Conservation (phyloP, 2,888 invertebrate species). For the Thymelicus lineola region DNA sequence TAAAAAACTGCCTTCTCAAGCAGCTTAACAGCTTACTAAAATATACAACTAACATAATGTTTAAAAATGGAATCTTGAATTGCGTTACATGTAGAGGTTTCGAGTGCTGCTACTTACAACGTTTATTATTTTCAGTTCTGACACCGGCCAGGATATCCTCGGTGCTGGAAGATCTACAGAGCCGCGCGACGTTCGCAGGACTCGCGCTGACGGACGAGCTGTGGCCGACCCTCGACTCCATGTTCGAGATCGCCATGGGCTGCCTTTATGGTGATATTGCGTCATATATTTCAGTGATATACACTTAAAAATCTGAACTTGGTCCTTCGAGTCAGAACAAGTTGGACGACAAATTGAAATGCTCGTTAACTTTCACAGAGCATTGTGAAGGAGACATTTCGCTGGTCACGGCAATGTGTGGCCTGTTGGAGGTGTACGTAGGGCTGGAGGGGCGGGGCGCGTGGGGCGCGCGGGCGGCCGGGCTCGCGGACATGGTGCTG, state of each 20-base stretch:
- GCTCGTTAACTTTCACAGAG: too few relatives aligned
- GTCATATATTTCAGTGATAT: too few relatives aligned
- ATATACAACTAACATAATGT: too few relatives aligned
- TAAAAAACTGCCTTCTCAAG: too few relatives aligned
- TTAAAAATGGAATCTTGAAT: too few relatives aligned
- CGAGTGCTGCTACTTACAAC: too few relatives aligned
- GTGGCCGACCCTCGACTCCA: background rate
- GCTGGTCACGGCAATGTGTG: too few relatives aligned
- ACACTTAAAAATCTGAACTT: background rate
- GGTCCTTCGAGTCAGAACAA: background rate
- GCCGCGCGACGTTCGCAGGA: background rate
- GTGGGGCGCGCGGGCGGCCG: too few relatives aligned
- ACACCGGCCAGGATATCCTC: background rate
- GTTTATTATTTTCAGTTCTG: background rate
- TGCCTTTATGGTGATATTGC: background rate
- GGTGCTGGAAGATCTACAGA: background rate
- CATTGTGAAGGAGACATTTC: too few relatives aligned
- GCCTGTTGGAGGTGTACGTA: background rate
- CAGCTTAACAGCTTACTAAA: too few relatives aligned
- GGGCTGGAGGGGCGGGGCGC: background rate
- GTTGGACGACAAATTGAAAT: background rate
- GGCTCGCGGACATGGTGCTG: constrained; percentile 5
- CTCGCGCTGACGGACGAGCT: background rate
- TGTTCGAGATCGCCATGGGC: background rate
- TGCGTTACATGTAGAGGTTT: too few relatives aligned